Evolutionary conservation across 2,113 vertebrate genomes (phyloP).

Genomic region (Puma concolor): DNA sequence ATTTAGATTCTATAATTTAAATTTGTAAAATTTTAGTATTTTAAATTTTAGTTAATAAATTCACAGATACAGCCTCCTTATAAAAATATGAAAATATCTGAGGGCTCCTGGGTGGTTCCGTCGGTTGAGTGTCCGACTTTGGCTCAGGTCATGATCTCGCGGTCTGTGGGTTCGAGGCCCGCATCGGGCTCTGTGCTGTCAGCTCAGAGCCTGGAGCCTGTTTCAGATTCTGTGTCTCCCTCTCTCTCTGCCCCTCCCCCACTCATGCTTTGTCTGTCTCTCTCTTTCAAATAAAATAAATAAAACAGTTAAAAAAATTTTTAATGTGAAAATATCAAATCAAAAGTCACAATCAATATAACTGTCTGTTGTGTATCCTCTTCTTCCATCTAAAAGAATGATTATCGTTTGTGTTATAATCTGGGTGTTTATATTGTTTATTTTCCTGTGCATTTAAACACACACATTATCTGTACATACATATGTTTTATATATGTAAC

Average conservation of each 20-base stretch:
- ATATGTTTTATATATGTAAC: neutral
- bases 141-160: too few species aligned
- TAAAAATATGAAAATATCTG: conserved; percentile 16
- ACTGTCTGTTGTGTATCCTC: neutral
- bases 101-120: too few species aligned
- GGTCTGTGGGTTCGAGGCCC: too few species aligned
- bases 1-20: too few species aligned
- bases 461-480: neutral
- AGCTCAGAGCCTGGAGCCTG: too few species aligned
- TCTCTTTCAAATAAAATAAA: too few species aligned
- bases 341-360: neutral
- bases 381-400: neutral
- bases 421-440: neutral
- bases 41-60: neutral
- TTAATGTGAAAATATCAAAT: neutral
- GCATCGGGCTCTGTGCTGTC: too few species aligned
- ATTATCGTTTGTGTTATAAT: neutral
- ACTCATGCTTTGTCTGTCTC: too few species aligned
- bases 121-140: too few species aligned
- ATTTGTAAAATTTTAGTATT: neutral
- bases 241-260: too few species aligned
- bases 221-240: too few species aligned
- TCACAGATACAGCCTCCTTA: neutral
- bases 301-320: too few species aligned
- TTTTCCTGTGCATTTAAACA: neutral